Evolutionary conservation across 2,797 vertebrate species (phyloP).

Genomic region (Megaceryle alcyon): DNA sequence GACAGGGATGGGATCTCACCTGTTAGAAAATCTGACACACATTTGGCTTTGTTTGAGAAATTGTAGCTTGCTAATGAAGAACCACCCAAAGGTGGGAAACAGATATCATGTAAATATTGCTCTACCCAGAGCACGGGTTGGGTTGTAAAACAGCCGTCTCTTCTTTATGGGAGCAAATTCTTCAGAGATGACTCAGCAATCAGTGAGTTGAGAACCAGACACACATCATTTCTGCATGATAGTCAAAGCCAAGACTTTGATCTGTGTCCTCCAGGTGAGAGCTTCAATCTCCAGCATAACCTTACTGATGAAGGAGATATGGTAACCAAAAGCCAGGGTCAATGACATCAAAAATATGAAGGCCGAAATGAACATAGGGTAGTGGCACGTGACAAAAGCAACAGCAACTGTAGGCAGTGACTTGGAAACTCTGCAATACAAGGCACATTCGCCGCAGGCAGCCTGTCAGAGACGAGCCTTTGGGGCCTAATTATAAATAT

Average conservation of each 20-base stretch:
- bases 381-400: neutral
- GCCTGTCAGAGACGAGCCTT: neutral
- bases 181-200: neutral
- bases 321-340: neutral
- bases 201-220: neutral
- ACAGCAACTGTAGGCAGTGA: neutral
- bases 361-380: neutral
- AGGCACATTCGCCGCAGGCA: neutral
- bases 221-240: accelerated
- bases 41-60: neutral
- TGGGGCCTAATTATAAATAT: neutral
- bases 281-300: neutral
- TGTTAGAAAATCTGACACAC: neutral
- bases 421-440: neutral
- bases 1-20: neutral
- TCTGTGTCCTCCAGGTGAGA: neutral
- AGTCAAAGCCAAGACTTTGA: neutral
- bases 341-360: neutral
- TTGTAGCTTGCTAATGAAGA: neutral
- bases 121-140: neutral
- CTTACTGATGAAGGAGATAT: neutral
- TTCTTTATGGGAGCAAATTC: neutral
- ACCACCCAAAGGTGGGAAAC: neutral
- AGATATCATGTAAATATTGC: neutral
- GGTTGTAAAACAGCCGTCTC: neutral